Conservation (phyloP, 2,888 invertebrate species). For the Drosophila colorata region DNA sequence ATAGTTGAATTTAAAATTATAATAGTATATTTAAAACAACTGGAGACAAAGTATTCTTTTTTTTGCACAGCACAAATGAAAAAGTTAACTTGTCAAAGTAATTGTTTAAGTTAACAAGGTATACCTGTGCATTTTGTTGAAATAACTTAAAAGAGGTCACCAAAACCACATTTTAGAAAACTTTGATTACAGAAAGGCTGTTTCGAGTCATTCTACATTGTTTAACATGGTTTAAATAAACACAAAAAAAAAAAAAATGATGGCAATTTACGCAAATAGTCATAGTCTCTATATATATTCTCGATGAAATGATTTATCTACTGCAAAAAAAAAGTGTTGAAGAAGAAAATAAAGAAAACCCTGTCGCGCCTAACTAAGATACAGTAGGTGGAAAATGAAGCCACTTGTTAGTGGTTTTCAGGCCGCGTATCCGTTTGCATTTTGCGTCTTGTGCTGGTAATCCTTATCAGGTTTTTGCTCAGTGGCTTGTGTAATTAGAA, state of each 20-base stretch:
- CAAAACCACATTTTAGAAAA: not conserved
- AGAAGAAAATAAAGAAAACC: not conserved
- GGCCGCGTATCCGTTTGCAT: constrained; percentile 9
- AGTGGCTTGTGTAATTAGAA: constrained; percentile 69
- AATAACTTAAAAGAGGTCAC: not conserved
- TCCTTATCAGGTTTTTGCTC: constrained; percentile 39
- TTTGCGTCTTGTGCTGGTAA: constrained; percentile 15
- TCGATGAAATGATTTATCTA: too few relatives aligned
- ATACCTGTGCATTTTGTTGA: too few relatives aligned
- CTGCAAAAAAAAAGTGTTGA: not conserved
- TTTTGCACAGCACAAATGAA: too few relatives aligned
- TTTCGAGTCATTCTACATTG: not conserved
- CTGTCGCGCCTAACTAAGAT: not conserved
- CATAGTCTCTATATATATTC: too few relatives aligned
- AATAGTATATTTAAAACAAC: not conserved
- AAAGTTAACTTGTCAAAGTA: too few relatives aligned
- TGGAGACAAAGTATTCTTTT: not conserved
- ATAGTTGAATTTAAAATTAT: not conserved
- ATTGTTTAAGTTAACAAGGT: too few relatives aligned
- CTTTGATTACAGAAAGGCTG: not conserved
- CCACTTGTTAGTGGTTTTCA: not conserved
- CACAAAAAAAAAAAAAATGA: too few relatives aligned
- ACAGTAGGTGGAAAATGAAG: constrained; percentile 1
- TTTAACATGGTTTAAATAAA: not conserved
- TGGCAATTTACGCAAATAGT: too few relatives aligned